phyloP scores from a whole-genome alignment of 2,113 vertebrate species.

The cat (Felis catus) region DNA sequence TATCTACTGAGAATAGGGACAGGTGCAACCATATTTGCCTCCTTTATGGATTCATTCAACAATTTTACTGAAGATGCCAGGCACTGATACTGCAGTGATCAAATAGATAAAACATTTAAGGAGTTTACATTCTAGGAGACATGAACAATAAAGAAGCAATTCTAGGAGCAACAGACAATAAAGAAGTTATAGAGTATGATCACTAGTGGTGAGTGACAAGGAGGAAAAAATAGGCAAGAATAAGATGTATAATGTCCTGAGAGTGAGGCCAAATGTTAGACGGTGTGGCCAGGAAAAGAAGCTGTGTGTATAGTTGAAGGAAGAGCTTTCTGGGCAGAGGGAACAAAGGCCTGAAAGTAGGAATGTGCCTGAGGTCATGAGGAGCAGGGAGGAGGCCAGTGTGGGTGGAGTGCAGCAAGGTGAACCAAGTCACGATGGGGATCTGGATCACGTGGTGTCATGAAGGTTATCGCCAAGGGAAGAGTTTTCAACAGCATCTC shows the following conservation, averaged over 20 bases:
- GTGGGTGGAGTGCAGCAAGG: neutral
- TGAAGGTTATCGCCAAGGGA: neutral
- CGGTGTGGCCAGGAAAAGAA: neutral
- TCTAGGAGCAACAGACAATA: neutral
- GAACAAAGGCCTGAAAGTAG: rapidly evolving
- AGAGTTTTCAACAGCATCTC: neutral
- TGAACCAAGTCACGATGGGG: too few relatives aligned
- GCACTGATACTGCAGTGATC: neutral
- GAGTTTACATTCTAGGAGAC: neutral
- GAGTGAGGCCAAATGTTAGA: neutral
- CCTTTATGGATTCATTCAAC: neutral
- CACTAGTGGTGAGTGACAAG: neutral
- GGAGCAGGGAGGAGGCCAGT: neutral
- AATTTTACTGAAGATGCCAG: neutral
- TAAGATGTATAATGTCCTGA: neutral
- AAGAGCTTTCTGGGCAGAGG: neutral
- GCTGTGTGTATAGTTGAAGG: rapidly evolving
- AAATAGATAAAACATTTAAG: neutral
- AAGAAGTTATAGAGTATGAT: neutral
- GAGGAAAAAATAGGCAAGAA: neutral
- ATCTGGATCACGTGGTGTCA: rapidly evolving
- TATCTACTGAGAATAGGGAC: neutral
- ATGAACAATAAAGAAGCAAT: neutral
- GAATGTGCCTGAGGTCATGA: neutral
- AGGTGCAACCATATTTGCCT: neutral